phyloP scores from a whole-genome alignment of 2,113 vertebrate genomes.

The Callorhinus ursinus region DNA sequence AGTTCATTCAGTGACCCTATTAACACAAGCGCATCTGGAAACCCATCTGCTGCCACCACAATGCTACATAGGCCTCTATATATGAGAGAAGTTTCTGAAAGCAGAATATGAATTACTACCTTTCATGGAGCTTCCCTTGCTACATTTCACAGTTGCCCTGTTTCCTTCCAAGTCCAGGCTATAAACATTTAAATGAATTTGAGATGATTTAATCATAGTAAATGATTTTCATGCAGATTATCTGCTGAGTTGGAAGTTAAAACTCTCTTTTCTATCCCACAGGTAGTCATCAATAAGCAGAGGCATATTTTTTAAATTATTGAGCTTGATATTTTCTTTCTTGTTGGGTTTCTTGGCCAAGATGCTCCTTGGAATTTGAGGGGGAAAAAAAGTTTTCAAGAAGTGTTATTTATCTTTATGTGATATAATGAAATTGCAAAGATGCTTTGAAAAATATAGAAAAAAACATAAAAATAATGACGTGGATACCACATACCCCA shows the following conservation, averaged over 20 bases:
- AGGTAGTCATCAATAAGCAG: background rate
- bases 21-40: background rate
- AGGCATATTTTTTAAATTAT: background rate
- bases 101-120: background rate
- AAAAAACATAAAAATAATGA: background rate
- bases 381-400: background rate
- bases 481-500: background rate
- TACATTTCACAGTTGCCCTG: background rate
- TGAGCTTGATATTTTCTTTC: background rate
- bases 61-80: background rate
- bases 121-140: background rate
- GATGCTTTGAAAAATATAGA: background rate
- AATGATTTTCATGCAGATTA: background rate
- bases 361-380: background rate
- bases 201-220: background rate
- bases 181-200: background rate
- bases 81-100: background rate
- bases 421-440: background rate
- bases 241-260: background rate
- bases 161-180: background rate
- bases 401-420: background rate
- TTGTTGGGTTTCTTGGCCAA: background rate
- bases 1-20: background rate
- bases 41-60: background rate
- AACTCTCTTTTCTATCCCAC: background rate